phyloP scores from a whole-genome alignment of 37 sponge, comb jelly and placozoan genomes.

The Beroe ovata region DNA sequence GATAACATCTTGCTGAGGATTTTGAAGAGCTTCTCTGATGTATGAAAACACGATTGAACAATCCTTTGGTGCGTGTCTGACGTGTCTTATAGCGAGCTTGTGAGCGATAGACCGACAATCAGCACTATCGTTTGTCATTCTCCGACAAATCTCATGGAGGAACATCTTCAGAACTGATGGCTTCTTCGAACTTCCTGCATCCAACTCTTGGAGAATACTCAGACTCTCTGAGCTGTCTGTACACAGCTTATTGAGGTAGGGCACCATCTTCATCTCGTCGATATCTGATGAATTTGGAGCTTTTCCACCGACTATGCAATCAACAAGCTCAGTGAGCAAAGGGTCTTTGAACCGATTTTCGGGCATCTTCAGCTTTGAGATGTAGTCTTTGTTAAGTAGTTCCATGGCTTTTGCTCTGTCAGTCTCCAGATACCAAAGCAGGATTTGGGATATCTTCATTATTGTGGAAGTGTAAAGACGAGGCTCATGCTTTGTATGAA shows the following conservation, averaged over 20 bases:
- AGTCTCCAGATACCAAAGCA: slow-evolving; percentile 8
- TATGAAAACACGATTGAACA: slow-evolving; percentile 27
- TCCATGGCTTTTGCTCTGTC: slow-evolving; percentile 1
- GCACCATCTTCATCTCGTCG: slow-evolving; percentile 13
- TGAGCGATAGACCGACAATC: slow-evolving; percentile 55
- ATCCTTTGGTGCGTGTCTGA: slow-evolving; percentile 20
- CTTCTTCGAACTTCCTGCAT: slow-evolving; percentile 48
- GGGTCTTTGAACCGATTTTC: slow-evolving; percentile 16
- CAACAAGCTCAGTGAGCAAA: background rate
- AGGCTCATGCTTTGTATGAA: slow-evolving; percentile 15
- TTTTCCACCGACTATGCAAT: background rate
- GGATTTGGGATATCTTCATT: slow-evolving; percentile 44
- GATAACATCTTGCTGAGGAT: slow-evolving; percentile 18
- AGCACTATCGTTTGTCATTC: slow-evolving; percentile 32
- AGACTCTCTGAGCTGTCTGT: slow-evolving; percentile 27
- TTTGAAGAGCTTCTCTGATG: slow-evolving; percentile 26
- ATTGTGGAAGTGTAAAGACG: slow-evolving; percentile 8
- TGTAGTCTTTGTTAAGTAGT: background rate
- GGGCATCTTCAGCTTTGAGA: background rate
- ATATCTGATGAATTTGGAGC: background rate
- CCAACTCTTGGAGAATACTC: slow-evolving; percentile 42
- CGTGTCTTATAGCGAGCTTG: slow-evolving; percentile 54
- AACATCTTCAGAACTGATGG: slow-evolving; percentile 58
- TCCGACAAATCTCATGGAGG: slow-evolving; percentile 37
- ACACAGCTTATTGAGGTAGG: slow-evolving; percentile 44